Base-by-base conservation (phyloP, 2,888 invertebrate species). In the Xestia ashworthii region DNA sequence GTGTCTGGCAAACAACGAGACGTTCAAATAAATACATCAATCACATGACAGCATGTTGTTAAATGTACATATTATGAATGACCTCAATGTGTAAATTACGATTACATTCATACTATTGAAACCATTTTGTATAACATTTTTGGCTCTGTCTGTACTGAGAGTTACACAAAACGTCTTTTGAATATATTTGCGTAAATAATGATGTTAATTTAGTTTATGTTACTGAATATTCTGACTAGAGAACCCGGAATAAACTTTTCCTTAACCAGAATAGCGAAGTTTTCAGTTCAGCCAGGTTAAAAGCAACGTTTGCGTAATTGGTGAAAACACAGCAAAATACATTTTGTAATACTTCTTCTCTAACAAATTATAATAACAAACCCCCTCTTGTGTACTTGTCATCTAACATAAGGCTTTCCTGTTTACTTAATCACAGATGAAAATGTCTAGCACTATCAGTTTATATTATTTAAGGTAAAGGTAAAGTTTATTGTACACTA, bases 1-100 rank as follows among this genome's bases (percentile, higher is more conserved):
- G 92, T 90, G 92, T 89, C 81, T 76, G 83, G 78, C 87, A 86
- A 84, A 88, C 78, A 81, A 80, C n/a, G 68, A 67, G 62, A 60
- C 58, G 48, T 90, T 88, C 82, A 89, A 89, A 91, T 90, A 86
- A 82, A 88, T 82, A 88, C 85, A 88, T 86, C 80, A 88, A 82
- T 88, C 87, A 81, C 53, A 58, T 60, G 58, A 55, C 64, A 55
- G 60, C 62, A 32, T 71, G 44, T 64, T 84, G 68, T 74, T 58
- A 70, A 69, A 66, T 58, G 38, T 19, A 25, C 22, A 38, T 64
- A 79, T 86, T 72, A 68, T 64, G 48, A 71, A 74, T 65, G 55
- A 76, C 62, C 71, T 75, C 76, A 68, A 71, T 71, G 25, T 66
- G 55, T 74, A 73, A 71, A 78, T 71, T 68, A 65, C 19, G 32